Percentiles rank a stretch among this genome's conserved stretches.
Evolutionary conservation across 2,888 invertebrate species (phyloP).

Genomic region (Heliconius cydno): DNA sequence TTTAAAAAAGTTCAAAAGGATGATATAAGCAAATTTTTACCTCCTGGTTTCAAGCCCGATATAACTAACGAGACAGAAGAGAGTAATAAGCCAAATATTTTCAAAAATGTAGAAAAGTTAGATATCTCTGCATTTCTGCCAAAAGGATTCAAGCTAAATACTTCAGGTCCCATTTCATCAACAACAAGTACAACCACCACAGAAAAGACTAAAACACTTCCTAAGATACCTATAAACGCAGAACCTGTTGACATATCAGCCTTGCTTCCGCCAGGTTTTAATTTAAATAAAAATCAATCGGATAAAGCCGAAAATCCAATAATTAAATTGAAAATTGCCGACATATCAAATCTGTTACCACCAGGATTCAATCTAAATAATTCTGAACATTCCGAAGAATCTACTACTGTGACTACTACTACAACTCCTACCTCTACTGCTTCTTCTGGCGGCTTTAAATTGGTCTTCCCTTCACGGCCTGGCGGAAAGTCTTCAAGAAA

Average conservation of each 20-base stretch:
- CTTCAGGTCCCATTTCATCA: conserved; percentile 41
- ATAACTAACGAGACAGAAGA: conserved; percentile 55
- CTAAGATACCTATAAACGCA: conserved; percentile 59
- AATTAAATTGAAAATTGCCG: conserved; percentile 67
- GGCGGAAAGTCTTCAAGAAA: conserved; percentile 85
- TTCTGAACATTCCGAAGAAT: conserved; percentile 55
- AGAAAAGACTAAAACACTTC: conserved; percentile 59
- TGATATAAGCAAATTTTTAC: conserved; percentile 84
- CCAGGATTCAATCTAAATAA: conserved; percentile 81
- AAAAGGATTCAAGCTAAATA: conserved; percentile 82
- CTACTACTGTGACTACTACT: conserved; percentile 57
- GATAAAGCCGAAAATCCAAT: conserved; percentile 54
- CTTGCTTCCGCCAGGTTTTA: conserved; percentile 86
- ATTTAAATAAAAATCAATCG: conserved; percentile 63
- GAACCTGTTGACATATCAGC: conserved; percentile 81
- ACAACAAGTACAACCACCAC: conserved; percentile 55
- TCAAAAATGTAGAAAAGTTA: conserved; percentile 64
- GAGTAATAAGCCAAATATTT: conserved; percentile 60
- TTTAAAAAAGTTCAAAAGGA: conserved; percentile 80
- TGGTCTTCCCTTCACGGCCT: conserved; percentile 91
- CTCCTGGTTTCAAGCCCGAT: conserved; percentile 86
- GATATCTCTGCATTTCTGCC: conserved; percentile 85
- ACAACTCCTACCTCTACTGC: conserved; percentile 30
- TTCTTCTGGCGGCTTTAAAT: conserved; percentile 82
- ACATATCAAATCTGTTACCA: conserved; percentile 86